phyloP scores from a whole-genome alignment of 1,140 invertebrate species.

The Agrilus planipennis region DNA sequence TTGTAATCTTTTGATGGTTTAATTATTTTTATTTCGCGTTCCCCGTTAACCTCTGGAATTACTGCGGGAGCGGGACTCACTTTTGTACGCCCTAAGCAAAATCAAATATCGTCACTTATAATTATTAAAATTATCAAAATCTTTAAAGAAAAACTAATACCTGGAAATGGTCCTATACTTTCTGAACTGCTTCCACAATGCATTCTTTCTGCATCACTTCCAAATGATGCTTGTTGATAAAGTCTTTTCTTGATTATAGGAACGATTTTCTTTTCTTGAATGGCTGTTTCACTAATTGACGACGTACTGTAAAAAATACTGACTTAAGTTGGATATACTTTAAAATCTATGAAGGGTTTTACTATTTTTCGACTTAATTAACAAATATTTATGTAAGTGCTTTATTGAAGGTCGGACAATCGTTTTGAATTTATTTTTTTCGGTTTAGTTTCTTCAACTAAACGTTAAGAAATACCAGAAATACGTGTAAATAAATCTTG shows the following conservation, averaged over 20 bases:
- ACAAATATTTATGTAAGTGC: too few species aligned
- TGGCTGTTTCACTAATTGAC: neutral
- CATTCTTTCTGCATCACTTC: constrained; percentile 26
- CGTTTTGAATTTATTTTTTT: too few species aligned
- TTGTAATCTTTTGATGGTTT: constrained; percentile 46
- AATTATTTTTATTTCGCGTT: constrained; percentile 46
- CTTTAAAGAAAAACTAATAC: constrained; percentile 6
- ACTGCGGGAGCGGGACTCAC: constrained; percentile 34
- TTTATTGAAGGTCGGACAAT: too few species aligned
- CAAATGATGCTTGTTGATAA: constrained; percentile 39
- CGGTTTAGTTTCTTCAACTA: too few species aligned
- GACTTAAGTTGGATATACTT: too few species aligned
- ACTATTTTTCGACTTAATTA: too few species aligned
- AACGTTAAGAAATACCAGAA: too few species aligned
- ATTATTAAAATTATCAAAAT: neutral
- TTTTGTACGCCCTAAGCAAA: constrained; percentile 16
- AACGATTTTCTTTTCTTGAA: constrained; percentile 12
- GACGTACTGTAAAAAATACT: too few species aligned
- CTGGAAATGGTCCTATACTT: constrained; percentile 42
- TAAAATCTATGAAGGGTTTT: too few species aligned
- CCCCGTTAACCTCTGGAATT: constrained; percentile 36
- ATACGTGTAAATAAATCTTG: too few species aligned
- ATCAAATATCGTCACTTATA: neutral
- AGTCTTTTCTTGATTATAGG: constrained; percentile 37
- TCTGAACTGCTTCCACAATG: constrained; percentile 62